Conservation (phyloP, 2,113 vertebrate species). For the Lagopus leucura region DNA sequence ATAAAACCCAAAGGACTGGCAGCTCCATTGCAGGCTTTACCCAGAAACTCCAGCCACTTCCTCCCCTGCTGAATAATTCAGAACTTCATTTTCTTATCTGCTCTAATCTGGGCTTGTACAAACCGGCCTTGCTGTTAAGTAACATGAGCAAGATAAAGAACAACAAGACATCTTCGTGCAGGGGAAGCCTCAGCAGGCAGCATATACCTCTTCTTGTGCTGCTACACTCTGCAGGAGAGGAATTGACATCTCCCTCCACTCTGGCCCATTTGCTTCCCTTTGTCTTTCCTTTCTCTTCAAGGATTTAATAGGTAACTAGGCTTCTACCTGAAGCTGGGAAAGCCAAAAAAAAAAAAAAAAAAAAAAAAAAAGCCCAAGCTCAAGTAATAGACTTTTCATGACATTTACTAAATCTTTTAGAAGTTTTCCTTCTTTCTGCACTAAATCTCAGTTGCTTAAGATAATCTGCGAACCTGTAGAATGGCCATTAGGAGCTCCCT, state of each 20-base stretch:
- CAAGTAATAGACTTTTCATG: slow-evolving; percentile 62
- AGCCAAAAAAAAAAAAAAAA: background rate
- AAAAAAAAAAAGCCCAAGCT: background rate
- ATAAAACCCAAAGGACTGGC: slow-evolving; percentile 12
- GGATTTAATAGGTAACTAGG: background rate
- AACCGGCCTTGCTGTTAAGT: slow-evolving; percentile 54
- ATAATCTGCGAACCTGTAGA: slow-evolving; percentile 71
- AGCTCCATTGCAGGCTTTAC: slow-evolving; percentile 19
- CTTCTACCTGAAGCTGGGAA: background rate
- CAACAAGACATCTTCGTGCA: slow-evolving; percentile 27
- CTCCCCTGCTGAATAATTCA: slow-evolving; percentile 55
- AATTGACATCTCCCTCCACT: background rate
- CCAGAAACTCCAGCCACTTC: slow-evolving; percentile 14
- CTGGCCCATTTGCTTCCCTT: background rate
- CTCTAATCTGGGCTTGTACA: slow-evolving; percentile 57
- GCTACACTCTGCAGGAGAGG: background rate
- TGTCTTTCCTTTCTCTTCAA: background rate
- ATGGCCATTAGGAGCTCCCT: slow-evolving; percentile 69
- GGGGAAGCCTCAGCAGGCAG: slow-evolving; percentile 21
- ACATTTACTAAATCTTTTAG: slow-evolving; percentile 66
- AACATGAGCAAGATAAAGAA: slow-evolving; percentile 39
- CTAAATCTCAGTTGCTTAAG: slow-evolving; percentile 73
- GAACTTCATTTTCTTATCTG: slow-evolving; percentile 59
- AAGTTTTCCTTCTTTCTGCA: slow-evolving; percentile 66
- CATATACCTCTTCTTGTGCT: slow-evolving; percentile 1